Evolutionary conservation across 2,797 vertebrate genomes (phyloP).

Genomic region (Atherinosoma microstoma): DNA sequence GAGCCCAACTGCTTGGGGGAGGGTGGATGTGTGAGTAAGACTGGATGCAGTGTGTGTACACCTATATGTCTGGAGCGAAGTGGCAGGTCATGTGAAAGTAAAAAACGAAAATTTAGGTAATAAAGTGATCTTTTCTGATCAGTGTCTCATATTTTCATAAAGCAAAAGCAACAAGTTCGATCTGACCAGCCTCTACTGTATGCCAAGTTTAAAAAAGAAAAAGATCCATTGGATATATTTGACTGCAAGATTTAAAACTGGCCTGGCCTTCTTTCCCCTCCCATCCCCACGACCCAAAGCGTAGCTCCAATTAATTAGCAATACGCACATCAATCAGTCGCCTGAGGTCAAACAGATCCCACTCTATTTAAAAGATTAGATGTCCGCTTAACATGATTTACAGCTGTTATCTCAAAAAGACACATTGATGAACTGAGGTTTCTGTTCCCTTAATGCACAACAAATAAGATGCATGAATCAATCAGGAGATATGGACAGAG

Average conservation of each 20-base stretch:
- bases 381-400: constrained; percentile 65
- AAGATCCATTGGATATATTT: neutral
- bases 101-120: neutral
- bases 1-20: constrained; percentile 53
- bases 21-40: constrained; percentile 33
- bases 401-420: constrained; percentile 55
- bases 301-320: constrained; percentile 68
- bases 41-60: constrained; percentile 42
- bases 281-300: constrained; percentile 40
- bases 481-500: constrained; percentile 36
- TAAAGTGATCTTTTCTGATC: neutral
- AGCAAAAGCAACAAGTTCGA: neutral
- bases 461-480: constrained; percentile 54
- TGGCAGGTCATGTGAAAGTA: constrained; percentile 31
- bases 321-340: constrained; percentile 65
- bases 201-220: neutral
- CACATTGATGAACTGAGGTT: constrained; percentile 61
- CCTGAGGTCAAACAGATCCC: constrained; percentile 62
- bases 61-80: constrained; percentile 64
- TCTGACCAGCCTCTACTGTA: neutral
- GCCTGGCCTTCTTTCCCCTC: constrained; percentile 10
- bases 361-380: constrained; percentile 66
- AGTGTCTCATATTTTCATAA: neutral
- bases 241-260: neutral
- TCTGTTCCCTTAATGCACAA: constrained; percentile 54